Evolutionary conservation across 1,140 invertebrate species (phyloP), one percentile per base, ranked within the genome.

Genomic region (Tenebrio molitor): DNA sequence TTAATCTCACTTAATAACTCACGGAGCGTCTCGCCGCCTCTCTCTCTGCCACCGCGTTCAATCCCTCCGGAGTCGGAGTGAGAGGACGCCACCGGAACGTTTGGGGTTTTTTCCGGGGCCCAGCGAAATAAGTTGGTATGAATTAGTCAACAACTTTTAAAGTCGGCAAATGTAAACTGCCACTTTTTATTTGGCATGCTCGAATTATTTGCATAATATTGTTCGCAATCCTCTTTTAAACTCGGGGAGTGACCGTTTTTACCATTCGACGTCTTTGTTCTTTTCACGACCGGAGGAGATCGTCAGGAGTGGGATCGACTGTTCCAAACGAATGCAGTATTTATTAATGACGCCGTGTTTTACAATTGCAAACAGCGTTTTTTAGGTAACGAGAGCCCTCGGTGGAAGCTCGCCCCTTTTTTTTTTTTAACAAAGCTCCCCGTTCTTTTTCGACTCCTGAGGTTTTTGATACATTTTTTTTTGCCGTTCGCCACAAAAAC

Each of bases 71-170:
- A 34, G 16, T 16, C 50, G 39, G 65, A 73, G 25, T 58, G 72
- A 73, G 25, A 71, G 46, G 46, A 39, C 41, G 34, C 21, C 19
- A 19, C 62, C 33, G 64, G 46, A 29, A 70, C 50, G 69, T 68
- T 50, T 36, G 36, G 63, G 67, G 62, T 67, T 58, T 50, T 58
- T 69, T 69, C 46, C 50, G 58, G 25, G 16, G 44, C 63, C 62
- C 58, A 21, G 66, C 39, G 69, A 73, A 74, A 78, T 76, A 76
- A 79, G 76, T 78, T 75, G 70, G 74, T 70, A 81, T 81, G 79
- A 81, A 81, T 81, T 81, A 81, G 79, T 79, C 78, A 81, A 77
- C 77, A 76, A 81, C 66, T 76, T 81, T 80, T 79, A 79, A 76
- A 80, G 77, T 76, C 78, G 72, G 74, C 74, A 73, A 78, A 79